Evolutionary conservation across 2,888 invertebrate genomes (phyloP), one percentile per base, ranked within the genome.

Genomic region (Acronicta psi): DNA sequence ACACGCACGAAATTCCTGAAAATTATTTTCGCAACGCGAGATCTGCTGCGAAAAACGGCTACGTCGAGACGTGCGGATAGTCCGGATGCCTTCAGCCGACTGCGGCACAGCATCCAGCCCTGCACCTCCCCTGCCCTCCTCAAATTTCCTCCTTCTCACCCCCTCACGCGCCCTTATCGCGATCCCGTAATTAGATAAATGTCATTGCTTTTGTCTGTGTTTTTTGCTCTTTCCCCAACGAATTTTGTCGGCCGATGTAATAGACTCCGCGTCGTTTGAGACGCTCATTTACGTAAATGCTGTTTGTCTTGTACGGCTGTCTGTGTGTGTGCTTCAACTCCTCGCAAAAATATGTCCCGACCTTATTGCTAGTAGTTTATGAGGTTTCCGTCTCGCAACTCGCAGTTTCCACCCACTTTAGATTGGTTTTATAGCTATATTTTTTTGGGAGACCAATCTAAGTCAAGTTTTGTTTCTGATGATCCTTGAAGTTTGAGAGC

Each of bases 151-250:
- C 67, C 69, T 66, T 64, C 70, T 73, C 81, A 73, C 71, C 77
- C 83, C 83, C 85, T 76, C 77, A 59, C 73, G 69, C 81, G 75
- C 85, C 84, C 86, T 89, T 91, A 92, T 92, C 93, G 88, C 90
- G 90, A 90, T 89, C 81, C 87, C 88, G 86, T 93, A 93, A 93
- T 93, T 93, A 93, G 93, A 93, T 92, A 90, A 93, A 92, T 93
- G 92, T 92, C 92, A 92, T 89, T 88, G 88, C 87, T 91, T 89
- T 90, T 88, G 89, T 91, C 88, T 89, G 82, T 84, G 79, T 78
- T 75, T 76, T 76, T 76, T 76, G 74, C 70, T 86, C 82, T 85
- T 87, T 82, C 75, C 69, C 63, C 73, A 62, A 76, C 80, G 80
- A 85, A 83, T 84, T 87, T 84, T 69, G 79, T 77, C 79, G 76